These are phyloP conservation scores for Circaetus cinerascens DNA, from an alignment of 2,113 vertebrate species.

Conservation along the genomic window DNA sequence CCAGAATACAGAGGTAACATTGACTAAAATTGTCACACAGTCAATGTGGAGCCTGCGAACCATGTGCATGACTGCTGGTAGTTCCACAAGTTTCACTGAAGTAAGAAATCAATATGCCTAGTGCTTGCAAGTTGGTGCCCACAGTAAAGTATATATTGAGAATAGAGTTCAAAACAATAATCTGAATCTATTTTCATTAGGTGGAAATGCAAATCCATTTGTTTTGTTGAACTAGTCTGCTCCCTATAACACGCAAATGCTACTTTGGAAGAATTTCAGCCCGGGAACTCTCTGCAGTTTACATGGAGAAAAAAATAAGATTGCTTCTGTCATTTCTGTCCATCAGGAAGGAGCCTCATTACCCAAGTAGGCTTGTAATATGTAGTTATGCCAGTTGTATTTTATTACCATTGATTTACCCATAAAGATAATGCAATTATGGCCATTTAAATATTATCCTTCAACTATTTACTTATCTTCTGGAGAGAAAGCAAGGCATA, in stretches of 20 bases:
- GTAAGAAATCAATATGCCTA: neutral
- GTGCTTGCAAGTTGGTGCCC: neutral
- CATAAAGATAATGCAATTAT: conserved; percentile 26
- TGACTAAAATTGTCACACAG: neutral
- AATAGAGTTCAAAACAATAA: neutral
- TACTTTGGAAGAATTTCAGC: neutral
- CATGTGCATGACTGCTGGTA: neutral
- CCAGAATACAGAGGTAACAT: neutral
- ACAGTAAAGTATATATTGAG: neutral
- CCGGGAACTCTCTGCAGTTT: neutral
- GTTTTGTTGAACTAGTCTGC: neutral
- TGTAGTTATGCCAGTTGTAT: neutral
- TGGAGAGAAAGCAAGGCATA: neutral
- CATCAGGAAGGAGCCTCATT: neutral
- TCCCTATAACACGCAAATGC: neutral
- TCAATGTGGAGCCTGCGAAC: neutral
- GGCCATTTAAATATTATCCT: conserved; percentile 37
- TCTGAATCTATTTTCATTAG: neutral
- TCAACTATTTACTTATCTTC: neutral
- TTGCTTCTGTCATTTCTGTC: conserved; percentile 15
- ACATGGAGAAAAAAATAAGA: neutral
- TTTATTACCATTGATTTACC: conserved; percentile 35
- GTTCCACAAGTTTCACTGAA: neutral
- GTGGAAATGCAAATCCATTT: neutral
- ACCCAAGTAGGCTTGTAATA: neutral